Conservation (phyloP, 2,113 vertebrate genomes). For the Bucco capensis region DNA sequence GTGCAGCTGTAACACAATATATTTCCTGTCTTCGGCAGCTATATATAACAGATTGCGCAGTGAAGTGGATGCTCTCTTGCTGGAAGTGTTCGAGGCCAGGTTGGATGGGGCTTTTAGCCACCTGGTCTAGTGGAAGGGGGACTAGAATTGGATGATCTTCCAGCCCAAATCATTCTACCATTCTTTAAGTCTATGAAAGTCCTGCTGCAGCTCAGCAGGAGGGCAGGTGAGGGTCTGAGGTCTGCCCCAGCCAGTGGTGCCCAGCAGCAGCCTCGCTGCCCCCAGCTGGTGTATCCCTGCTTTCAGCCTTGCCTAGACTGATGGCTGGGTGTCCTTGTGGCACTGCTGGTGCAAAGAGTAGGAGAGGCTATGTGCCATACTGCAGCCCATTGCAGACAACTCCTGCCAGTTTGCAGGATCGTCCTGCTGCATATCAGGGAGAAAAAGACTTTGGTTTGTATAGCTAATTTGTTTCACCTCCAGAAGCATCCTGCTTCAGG, state of each 20-base stretch:
- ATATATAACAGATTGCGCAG: not conserved
- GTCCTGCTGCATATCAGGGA: not conserved
- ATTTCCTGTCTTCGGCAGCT: not conserved
- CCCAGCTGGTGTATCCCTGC: not conserved
- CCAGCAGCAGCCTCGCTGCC: not conserved
- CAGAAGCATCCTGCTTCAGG: no score
- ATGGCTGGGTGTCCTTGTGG: not conserved
- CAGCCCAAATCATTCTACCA: not conserved
- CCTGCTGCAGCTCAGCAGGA: not conserved
- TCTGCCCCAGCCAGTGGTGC: rapidly evolving
- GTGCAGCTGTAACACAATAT: not conserved
- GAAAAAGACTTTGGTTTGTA: not conserved
- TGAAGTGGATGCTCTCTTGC: not conserved
- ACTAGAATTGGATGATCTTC: not conserved
- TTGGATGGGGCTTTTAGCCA: not conserved
- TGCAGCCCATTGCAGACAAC: not conserved
- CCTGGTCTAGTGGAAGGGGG: not conserved
- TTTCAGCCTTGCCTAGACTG: not conserved
- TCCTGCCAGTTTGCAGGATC: not conserved
- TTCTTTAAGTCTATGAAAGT: not conserved
- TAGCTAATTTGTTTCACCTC: not conserved
- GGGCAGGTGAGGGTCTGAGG: not conserved
- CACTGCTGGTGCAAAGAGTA: rapidly evolving
- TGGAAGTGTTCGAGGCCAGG: not conserved
- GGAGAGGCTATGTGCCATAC: not conserved